Base-by-base conservation (phyloP, 2,113 vertebrate species). In the Paramormyrops kingsleyae region DNA sequence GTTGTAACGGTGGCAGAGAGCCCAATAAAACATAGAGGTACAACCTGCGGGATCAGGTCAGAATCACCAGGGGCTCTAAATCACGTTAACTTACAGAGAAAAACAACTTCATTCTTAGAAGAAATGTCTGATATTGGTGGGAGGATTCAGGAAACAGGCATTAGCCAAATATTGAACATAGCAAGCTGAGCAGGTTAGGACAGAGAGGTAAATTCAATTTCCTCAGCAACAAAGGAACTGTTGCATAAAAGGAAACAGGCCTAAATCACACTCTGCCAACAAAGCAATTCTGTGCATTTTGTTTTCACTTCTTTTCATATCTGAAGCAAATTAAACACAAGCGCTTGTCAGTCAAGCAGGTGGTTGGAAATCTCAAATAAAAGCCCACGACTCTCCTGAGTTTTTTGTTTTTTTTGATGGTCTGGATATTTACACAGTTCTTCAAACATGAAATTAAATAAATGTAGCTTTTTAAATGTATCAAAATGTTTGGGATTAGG, bases 111-210 rank as follows among this genome's bases (percentile, higher is more conserved):
- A 39, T 80, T 39, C 74, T 39, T 42, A 39, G 31, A 17, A 19
- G 74, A 80, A 80, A 80, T 42, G 31, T 80, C 74, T 80, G 13
- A 19, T 91, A 93, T 95, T 94, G 95, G 94, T 95, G 31, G 83
- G 31, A 53, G 85, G 85, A 52, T 87, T 53, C n/a, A 15, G 7
- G 2, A 17, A 50, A 52, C 0, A 87, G 17, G 13, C 47, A 35
- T 31, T 66, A 62, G 17, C 56, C 39, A 62, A 59, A 66, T 86
- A 42, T 52, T 35, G 42, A 80, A 80, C 35, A 39, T 77, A 42
- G n/a, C 53, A 62, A 39, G 56, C 56, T 31, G 35, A 24, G 52
- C 50, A 66, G 83, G 56, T 31, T 87, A n/a, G 59, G 84, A 86
- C 35, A n/a, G 85, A 77, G 42, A 87, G 77, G 85, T 77, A 44